Evolutionary conservation across 2,113 vertebrate genomes (phyloP).

Genomic region (Nothoprocta perdicaria): DNA sequence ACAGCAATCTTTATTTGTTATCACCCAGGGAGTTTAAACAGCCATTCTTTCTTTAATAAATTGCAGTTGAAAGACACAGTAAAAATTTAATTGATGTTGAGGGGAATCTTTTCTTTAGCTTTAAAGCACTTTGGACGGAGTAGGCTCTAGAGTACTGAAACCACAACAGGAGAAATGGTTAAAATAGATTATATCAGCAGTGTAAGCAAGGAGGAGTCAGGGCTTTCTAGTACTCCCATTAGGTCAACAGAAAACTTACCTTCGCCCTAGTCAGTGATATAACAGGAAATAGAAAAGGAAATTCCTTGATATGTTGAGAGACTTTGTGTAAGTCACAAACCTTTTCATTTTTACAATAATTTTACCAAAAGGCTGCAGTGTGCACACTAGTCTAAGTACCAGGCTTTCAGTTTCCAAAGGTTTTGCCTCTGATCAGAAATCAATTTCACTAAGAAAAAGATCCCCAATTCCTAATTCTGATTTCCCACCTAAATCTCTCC

Average conservation of each 20-base stretch:
- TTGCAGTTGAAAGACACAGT: not conserved
- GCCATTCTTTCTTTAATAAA: not conserved
- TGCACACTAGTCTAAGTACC: no score
- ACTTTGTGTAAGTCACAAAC: not conserved
- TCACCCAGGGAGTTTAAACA: not conserved
- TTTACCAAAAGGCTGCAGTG: not conserved
- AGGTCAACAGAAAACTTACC: not conserved
- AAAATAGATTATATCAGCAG: not conserved
- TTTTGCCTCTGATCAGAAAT: not conserved
- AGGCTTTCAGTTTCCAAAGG: not conserved
- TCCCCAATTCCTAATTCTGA: not conserved
- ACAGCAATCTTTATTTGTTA: not conserved
- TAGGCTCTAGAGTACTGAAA: not conserved
- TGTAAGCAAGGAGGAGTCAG: not conserved
- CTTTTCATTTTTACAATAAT: not conserved
- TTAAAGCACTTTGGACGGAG: conserved; percentile 19
- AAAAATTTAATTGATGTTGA: not conserved
- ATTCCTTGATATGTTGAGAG: not conserved
- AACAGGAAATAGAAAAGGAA: not conserved
- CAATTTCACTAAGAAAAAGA: not conserved
- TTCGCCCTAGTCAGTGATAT: not conserved
- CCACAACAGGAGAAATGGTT: not conserved
- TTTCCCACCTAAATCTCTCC: not conserved
- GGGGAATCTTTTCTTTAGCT: not conserved
- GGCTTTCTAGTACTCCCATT: not conserved